Base-by-base conservation (phyloP, 1,140 invertebrate species). In the Vanessa tameamea region DNA sequence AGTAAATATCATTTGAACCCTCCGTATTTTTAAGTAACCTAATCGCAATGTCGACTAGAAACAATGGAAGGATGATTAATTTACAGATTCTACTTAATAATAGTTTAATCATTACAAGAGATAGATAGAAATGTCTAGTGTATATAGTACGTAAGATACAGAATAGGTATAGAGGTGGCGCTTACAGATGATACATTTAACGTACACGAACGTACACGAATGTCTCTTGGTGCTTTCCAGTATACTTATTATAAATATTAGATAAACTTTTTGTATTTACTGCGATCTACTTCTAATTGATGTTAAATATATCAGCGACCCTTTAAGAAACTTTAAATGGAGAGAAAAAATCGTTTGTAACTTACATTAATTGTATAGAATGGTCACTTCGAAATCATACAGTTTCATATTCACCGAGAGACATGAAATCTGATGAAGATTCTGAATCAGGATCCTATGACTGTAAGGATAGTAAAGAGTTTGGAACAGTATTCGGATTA, bases 81-180 rank as follows among this genome's bases (percentile, higher is more conserved):
- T 86, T 90, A 90, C 86, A 88, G 81, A 83, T 64, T 77, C 86
- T 91, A 90, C 80, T 87, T 84, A 85, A 83, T 87, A 87, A 74
- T 78, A 78, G 69, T 61, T 66, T 78, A 84, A 83, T 82, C 82
- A 72, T 80, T 81, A 80, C 73, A 86, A 89, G 87, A 89, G 85
- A 87, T 85, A 86, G 82, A 87, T 88, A 87, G 86, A 90, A 90
- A 87, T 86, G 61, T 76, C 87, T 91, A 91, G 84, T 87, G 81
- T 86, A 82, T 84, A 80, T 78, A 80, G 79, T 83, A 73, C 72
- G 64, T 79, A 81, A 80, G 78, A 78, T 66, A 75, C 80, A 88
- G 85, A 80, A 69, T 85, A 85, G 80, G 75, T 83, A 87, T 80
- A 84, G 77, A 84, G 82, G 78, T 83, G 72, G 81, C 82, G 70